Conservation (phyloP, 2,113 vertebrate genomes). For the Hippocampus guttulatus region DNA sequence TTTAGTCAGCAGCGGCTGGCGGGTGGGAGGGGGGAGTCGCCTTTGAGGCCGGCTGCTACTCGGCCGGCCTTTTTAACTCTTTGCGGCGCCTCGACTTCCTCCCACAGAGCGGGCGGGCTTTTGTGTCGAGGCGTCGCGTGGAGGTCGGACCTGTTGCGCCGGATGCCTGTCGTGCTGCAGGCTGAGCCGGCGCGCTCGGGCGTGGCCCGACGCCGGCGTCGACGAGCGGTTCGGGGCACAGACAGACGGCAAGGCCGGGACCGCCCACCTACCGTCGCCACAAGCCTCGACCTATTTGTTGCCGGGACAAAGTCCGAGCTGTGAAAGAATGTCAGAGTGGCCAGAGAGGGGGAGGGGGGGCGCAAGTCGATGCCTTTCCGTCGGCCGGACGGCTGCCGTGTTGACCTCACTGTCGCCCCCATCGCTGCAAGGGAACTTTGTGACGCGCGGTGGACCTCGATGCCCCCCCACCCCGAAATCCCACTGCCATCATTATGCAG, state of each 20-base stretch:
- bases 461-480: no score
- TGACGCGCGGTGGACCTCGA: no score
- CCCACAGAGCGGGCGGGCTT: background rate
- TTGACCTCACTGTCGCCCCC: background rate
- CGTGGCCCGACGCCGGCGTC: conserved; percentile 49
- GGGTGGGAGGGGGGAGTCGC: conserved; percentile 28
- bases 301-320: conserved; percentile 70
- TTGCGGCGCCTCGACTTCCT: conserved; percentile 9
- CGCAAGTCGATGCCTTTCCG: background rate
- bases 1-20: conserved; percentile 75
- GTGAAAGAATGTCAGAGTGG: conserved; percentile 72
- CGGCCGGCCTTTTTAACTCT: no score
- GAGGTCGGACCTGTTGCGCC: conserved; percentile 55
- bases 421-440: no score
- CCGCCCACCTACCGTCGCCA: conserved; percentile 38
- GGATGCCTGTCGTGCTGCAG: conserved; percentile 47
- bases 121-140: background rate
- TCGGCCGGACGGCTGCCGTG: background rate
- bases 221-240: conserved; percentile 55
- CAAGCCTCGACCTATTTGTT: conserved; percentile 76
- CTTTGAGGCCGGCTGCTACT: conserved; percentile 3
- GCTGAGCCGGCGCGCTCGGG: conserved; percentile 5
- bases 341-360: conserved; percentile 2
- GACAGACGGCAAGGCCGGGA: conserved; percentile 7
- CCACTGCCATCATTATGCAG: no score